Conservation (phyloP, 2,797 vertebrate species). For the Argyrosomus regius region DNA sequence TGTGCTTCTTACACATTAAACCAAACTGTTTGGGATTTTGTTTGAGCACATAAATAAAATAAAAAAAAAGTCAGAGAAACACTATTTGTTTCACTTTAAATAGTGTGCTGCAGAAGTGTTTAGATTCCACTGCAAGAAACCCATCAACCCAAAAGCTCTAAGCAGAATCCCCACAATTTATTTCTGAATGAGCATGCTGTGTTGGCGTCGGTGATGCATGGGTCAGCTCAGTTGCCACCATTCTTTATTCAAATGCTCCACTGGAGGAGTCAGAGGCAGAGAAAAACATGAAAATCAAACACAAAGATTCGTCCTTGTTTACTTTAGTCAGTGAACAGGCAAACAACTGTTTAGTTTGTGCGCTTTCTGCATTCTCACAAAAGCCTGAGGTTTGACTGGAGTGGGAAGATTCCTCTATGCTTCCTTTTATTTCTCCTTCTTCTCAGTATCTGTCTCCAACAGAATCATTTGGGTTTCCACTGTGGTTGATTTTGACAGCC, state of each 20-base stretch:
- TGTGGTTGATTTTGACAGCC: slow-evolving; percentile 30
- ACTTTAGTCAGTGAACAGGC: slow-evolving; percentile 44
- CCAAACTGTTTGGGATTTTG: not conserved
- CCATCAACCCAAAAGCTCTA: not conserved
- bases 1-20: not conserved
- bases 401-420: slow-evolving; percentile 9
- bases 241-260: slow-evolving; percentile 58
- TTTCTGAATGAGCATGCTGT: slow-evolving; percentile 45
- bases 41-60: not conserved
- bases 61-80: not conserved
- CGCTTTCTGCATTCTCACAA: slow-evolving; percentile 39
- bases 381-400: slow-evolving; percentile 37
- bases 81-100: slow-evolving; percentile 5
- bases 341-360: slow-evolving; percentile 50
- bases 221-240: slow-evolving; percentile 48
- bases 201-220: slow-evolving; percentile 33
- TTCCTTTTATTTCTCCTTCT: slow-evolving; percentile 7
- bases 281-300: slow-evolving; percentile 49
- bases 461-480: slow-evolving; percentile 7
- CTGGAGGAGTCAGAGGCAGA: slow-evolving; percentile 37
- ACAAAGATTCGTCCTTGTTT: slow-evolving; percentile 53
- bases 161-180: slow-evolving; percentile 12
- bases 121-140: slow-evolving; percentile 27
- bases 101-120: not conserved
- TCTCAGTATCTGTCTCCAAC: not conserved